phyloP scores from a whole-genome alignment of 1,140 invertebrate genomes.

The Scaptomyza graminum region DNA sequence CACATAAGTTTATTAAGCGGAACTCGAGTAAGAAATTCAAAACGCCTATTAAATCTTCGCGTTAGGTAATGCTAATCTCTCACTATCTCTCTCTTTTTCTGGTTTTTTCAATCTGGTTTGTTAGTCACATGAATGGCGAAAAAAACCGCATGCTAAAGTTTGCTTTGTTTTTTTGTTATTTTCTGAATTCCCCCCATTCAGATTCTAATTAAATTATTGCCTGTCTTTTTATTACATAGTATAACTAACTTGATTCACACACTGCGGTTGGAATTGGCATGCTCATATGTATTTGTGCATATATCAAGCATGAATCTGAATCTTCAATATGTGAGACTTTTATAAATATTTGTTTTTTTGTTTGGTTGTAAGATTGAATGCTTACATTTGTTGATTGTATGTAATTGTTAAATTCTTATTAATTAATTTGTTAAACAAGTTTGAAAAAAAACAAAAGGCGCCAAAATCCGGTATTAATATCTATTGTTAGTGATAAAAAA shows the following conservation, averaged over 20 bases:
- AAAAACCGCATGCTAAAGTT: conserved; percentile 23
- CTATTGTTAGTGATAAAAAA: too few species aligned
- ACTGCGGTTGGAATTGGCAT: conserved; percentile 15
- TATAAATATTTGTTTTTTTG: neutral
- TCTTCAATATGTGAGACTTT: neutral
- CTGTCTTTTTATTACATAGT: neutral
- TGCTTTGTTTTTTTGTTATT: conserved; percentile 30
- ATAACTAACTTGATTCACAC: conserved; percentile 31
- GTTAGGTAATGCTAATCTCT: conserved; percentile 2
- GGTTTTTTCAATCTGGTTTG: neutral
- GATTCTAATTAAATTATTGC: conserved; percentile 18
- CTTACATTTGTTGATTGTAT: neutral
- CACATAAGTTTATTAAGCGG: conserved; percentile 66
- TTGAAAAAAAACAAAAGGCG: neutral
- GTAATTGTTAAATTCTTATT: neutral
- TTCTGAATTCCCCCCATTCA: conserved; percentile 25
- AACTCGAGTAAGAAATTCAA: conserved; percentile 48
- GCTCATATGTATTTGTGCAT: conserved; percentile 17
- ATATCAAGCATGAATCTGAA: conserved; percentile 11
- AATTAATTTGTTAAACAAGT: conserved; percentile 2
- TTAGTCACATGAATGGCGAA: conserved; percentile 20
- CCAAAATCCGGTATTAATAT: neutral
- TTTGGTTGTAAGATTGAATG: neutral
- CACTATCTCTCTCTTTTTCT: conserved; percentile 29
- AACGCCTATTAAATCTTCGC: conserved; percentile 41